Conservation (phyloP, 2,113 vertebrate species). For the Eretmochelys imbricata region DNA sequence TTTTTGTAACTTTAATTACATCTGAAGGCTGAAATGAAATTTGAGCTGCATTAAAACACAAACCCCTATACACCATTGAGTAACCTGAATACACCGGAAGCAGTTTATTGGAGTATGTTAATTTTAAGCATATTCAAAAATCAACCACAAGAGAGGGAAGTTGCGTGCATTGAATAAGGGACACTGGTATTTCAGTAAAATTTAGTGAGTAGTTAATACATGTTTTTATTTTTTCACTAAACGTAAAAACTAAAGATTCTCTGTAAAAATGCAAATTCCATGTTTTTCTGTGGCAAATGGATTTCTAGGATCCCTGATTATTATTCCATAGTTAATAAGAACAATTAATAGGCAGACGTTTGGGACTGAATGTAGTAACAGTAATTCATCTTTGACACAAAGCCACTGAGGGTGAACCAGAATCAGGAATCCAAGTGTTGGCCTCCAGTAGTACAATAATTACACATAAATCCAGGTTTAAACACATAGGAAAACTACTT, state of each 20-base stretch:
- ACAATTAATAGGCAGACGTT: not conserved
- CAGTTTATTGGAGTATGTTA: not conserved
- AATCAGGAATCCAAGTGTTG: not conserved
- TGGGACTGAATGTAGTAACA: not conserved
- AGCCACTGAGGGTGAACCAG: slow-evolving; percentile 14
- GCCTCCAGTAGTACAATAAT: slow-evolving; percentile 26
- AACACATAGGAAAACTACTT: slow-evolving; percentile 45
- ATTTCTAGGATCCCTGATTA: not conserved
- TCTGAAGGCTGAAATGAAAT: not conserved
- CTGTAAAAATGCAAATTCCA: not conserved
- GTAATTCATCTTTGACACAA: slow-evolving; percentile 36
- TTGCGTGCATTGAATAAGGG: not conserved
- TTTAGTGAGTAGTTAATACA: not conserved
- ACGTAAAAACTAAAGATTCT: not conserved
- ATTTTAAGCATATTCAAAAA: not conserved
- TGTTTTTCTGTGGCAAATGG: not conserved
- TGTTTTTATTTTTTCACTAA: not conserved
- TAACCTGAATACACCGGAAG: not conserved
- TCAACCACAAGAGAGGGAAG: not conserved
- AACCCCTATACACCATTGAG: not conserved
- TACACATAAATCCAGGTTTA: slow-evolving; percentile 57
- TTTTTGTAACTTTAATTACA: not conserved
- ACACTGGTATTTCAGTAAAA: not conserved
- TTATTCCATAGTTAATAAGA: not conserved
- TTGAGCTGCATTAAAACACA: not conserved